These are phyloP conservation scores for Papilio polytes DNA, from an alignment of 1,140 invertebrate genomes.

Conservation along the genomic window DNA sequence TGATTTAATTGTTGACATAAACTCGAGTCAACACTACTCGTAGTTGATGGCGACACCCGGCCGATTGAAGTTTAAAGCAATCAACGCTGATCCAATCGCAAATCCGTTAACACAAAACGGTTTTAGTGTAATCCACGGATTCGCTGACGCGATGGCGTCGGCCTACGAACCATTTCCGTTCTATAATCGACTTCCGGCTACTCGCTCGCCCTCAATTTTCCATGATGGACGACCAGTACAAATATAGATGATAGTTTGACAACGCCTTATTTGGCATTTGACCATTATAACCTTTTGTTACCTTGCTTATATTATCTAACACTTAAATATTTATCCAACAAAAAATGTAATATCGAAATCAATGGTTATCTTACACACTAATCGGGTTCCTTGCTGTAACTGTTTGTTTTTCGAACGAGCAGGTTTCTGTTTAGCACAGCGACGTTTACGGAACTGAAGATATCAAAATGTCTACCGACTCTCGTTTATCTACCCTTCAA, in stretches of 20 bases:
- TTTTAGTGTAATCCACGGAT: slow-evolving; percentile 45
- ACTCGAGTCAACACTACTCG: not conserved
- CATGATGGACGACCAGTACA: slow-evolving; percentile 23
- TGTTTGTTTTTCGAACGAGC: not conserved
- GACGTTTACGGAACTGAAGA: not conserved
- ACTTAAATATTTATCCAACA: not conserved
- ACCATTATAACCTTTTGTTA: not conserved
- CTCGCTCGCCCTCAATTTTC: slow-evolving; percentile 24
- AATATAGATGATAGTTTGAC: slow-evolving; percentile 17
- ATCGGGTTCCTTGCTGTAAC: not conserved
- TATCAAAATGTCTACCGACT: not conserved
- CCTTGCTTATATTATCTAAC: no score
- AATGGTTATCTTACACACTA: not conserved
- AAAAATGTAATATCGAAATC: not conserved
- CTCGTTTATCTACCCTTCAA: not conserved
- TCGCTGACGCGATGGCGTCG: slow-evolving; percentile 35
- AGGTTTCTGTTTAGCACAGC: not conserved
- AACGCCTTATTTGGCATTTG: not conserved
- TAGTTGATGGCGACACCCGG: not conserved
- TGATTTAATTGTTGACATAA: not conserved
- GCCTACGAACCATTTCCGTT: slow-evolving; percentile 43
- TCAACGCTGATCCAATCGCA: slow-evolving; percentile 33
- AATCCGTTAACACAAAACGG: slow-evolving; percentile 46
- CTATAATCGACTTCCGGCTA: slow-evolving; percentile 45
- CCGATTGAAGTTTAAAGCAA: slow-evolving; percentile 40